Conservation (phyloP, 2,113 vertebrate species). For the Urocitellus parryii region DNA sequence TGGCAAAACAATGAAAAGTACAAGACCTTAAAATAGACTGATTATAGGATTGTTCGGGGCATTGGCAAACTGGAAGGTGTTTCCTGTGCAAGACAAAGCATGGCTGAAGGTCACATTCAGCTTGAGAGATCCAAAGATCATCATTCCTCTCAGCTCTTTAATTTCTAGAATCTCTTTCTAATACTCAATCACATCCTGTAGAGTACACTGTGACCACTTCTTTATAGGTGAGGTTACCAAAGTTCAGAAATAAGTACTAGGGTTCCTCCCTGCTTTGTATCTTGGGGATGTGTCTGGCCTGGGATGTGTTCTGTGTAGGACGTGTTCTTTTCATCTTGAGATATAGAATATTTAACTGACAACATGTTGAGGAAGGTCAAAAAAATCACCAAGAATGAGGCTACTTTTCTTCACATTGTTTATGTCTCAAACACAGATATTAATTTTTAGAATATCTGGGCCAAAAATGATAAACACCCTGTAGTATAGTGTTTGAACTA, state of each 20-base stretch:
- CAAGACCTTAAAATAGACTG: conserved; percentile 23
- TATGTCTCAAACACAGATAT: neutral
- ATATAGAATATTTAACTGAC: neutral
- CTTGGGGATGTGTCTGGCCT: neutral
- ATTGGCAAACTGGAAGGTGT: neutral
- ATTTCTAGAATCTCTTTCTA: neutral
- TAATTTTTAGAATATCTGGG: conserved; percentile 1
- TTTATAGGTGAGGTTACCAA: neutral
- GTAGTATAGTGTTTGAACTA: neutral
- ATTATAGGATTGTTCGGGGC: neutral
- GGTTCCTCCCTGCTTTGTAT: neutral
- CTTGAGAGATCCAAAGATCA: neutral
- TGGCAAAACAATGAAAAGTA: neutral
- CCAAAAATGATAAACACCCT: neutral
- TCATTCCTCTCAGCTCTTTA: neutral
- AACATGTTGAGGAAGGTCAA: conserved; percentile 12
- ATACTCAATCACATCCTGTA: neutral
- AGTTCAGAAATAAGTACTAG: neutral
- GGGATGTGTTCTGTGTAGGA: neutral
- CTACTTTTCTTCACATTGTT: neutral
- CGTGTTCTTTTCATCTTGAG: neutral
- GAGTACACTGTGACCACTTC: neutral
- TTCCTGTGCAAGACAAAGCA: neutral
- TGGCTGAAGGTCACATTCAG: neutral
- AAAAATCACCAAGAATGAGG: neutral